These are phyloP conservation scores for Mythimna impura DNA, from an alignment of 2,888 invertebrate species.

Conservation along the genomic window DNA sequence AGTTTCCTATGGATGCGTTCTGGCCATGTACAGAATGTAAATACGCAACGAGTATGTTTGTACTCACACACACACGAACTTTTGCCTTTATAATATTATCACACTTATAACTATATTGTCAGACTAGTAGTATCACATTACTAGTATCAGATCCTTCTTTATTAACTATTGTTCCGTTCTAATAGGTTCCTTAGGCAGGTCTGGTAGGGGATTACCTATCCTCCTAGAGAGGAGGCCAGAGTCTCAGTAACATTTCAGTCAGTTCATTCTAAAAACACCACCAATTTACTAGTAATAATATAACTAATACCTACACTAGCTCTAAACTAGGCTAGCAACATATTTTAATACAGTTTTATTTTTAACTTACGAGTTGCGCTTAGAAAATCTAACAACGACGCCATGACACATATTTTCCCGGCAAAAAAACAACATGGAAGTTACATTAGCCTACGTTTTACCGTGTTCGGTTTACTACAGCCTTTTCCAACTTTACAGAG, in stretches of 20 bases:
- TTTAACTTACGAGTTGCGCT: conserved; percentile 2
- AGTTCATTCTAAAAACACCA: neutral
- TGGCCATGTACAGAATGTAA: too few relatives aligned
- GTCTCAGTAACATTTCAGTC: too few relatives aligned
- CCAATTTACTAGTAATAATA: neutral
- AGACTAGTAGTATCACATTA: too few relatives aligned
- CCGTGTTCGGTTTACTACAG: conserved; percentile 21
- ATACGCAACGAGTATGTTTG: neutral
- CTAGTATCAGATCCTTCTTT: too few relatives aligned
- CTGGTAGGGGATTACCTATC: too few relatives aligned
- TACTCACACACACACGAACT: neutral
- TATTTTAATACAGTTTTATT: conserved; percentile 21
- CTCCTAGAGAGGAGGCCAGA: too few relatives aligned
- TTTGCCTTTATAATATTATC: too few relatives aligned
- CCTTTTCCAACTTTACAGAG: conserved; percentile 18
- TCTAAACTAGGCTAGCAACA: neutral
- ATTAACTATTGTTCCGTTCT: too few relatives aligned
- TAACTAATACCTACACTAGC: neutral
- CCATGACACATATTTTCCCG: conserved; percentile 29
- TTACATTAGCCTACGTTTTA: conserved; percentile 28
- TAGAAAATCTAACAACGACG: conserved; percentile 15
- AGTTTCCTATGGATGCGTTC: too few relatives aligned
- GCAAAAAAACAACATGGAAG: conserved; percentile 30
- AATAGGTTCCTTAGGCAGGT: too few relatives aligned
- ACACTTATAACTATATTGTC: too few relatives aligned